Evolutionary conservation across 2,113 vertebrate species (phyloP).

Genomic region (Pangasianodon hypophthalmus): DNA sequence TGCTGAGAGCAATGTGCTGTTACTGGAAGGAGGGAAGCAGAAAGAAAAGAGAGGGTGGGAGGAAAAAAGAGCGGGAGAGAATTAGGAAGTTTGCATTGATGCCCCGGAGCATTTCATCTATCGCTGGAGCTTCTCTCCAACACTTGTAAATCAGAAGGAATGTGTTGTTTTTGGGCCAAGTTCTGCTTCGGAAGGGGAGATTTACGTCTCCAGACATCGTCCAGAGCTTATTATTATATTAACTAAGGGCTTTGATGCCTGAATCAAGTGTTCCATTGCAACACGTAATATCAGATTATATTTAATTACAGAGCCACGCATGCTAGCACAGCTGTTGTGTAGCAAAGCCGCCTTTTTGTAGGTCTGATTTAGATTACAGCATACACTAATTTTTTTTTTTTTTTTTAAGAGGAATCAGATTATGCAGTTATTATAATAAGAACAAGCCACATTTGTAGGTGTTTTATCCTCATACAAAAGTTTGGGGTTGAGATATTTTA

Average conservation of each 20-base stretch:
- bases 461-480: not conserved
- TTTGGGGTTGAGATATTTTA: not conserved
- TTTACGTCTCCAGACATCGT: slow-evolving; percentile 61
- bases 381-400: not conserved
- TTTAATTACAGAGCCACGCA: slow-evolving; percentile 47
- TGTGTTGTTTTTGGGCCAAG: slow-evolving; percentile 67
- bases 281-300: slow-evolving; percentile 55
- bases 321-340: slow-evolving; percentile 38
- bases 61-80: slow-evolving; percentile 22
- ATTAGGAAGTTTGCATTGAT: slow-evolving; percentile 57
- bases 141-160: slow-evolving; percentile 69
- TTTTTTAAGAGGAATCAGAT: slow-evolving; percentile 28
- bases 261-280: slow-evolving; percentile 46
- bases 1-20: slow-evolving; percentile 35
- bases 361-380: slow-evolving; percentile 11
- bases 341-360: slow-evolving; percentile 20
- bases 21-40: slow-evolving; percentile 27
- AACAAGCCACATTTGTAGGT: slow-evolving; percentile 16
- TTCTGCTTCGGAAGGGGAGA: slow-evolving; percentile 52
- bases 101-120: slow-evolving; percentile 59
- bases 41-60: slow-evolving; percentile 17
- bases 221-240: slow-evolving; percentile 51
- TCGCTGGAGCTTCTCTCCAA: slow-evolving; percentile 54
- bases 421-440: slow-evolving; percentile 19
- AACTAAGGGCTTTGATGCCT: slow-evolving; percentile 48